These are phyloP conservation scores for Pantala flavescens DNA, from an alignment of 1,140 invertebrate genomes.

Conservation along the genomic window DNA sequence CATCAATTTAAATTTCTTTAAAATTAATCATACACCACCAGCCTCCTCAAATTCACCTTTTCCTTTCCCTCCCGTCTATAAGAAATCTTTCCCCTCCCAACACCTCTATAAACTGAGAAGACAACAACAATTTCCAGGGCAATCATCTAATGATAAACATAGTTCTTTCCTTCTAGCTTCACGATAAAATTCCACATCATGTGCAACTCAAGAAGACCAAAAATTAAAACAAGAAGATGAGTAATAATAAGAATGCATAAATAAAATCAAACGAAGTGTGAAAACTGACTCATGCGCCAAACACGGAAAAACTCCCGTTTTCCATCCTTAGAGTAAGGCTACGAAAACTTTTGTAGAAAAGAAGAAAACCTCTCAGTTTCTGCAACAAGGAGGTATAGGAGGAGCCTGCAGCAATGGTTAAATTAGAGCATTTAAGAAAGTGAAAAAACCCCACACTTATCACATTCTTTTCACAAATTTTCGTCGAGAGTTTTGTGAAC, in stretches of 20 bases:
- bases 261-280: slow-evolving; percentile 12
- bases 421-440: neutral
- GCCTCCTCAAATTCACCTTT: neutral
- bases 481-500: too few species aligned
- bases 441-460: neutral
- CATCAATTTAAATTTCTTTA: too few species aligned
- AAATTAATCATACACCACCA: neutral
- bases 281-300: slow-evolving; percentile 20
- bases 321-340: slow-evolving; percentile 23
- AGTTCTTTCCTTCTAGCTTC: neutral
- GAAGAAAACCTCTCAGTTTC: neutral
- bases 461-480: too few species aligned
- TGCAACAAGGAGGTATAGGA: neutral
- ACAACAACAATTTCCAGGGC: neutral
- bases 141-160: slow-evolving; percentile 6
- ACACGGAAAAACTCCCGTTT: slow-evolving; percentile 20
- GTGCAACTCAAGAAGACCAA: slow-evolving; percentile 8
- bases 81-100: neutral
- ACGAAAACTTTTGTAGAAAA: slow-evolving; percentile 1
- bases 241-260: slow-evolving; percentile 7
- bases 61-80: neutral
- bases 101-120: neutral
- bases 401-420: neutral
- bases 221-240: neutral
- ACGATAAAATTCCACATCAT: slow-evolving; percentile 7